Percentiles rank a stretch among this genome's conserved stretches.
phyloP scores from a whole-genome alignment of 1,140 invertebrate genomes.

The Holotrichia oblita region DNA sequence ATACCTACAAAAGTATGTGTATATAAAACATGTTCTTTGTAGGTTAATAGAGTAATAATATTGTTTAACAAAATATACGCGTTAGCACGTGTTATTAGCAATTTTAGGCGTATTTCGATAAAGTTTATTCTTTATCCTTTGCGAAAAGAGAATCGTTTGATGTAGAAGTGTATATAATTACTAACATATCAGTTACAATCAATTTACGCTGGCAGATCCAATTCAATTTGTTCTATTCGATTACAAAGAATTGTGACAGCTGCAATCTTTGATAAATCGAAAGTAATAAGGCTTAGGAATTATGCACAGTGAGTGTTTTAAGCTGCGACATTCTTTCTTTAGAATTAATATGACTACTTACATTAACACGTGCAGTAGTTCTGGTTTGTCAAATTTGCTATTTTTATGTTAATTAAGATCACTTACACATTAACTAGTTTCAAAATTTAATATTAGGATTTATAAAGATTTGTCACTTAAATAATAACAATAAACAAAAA shows the following conservation, averaged over 20 bases:
- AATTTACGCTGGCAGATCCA: background rate
- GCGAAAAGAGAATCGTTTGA: background rate
- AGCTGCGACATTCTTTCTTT: no score
- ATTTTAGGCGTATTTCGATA: background rate
- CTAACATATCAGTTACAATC: background rate
- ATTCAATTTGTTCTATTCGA: background rate
- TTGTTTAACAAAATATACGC: background rate
- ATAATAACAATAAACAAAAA: no score
- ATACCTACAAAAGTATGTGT: background rate
- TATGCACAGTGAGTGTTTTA: no score
- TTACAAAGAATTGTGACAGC: background rate
- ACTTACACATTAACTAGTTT: no score
- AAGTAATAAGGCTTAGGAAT: no score
- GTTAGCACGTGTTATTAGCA: background rate
- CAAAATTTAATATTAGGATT: no score
- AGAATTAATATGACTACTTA: no score
- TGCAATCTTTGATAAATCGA: background rate
- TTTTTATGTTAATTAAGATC: no score
- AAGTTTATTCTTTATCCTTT: background rate
- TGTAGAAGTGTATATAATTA: background rate
- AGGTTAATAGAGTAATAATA: conserved; percentile 19
- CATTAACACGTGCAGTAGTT: no score
- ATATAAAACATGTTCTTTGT: conserved; percentile 4
- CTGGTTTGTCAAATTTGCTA: no score
- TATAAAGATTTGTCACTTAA: no score